Evolutionary conservation across 2,797 vertebrate species (phyloP), one percentile per base, ranked within the genome.

Genomic region (Crotalus adamanteus): DNA sequence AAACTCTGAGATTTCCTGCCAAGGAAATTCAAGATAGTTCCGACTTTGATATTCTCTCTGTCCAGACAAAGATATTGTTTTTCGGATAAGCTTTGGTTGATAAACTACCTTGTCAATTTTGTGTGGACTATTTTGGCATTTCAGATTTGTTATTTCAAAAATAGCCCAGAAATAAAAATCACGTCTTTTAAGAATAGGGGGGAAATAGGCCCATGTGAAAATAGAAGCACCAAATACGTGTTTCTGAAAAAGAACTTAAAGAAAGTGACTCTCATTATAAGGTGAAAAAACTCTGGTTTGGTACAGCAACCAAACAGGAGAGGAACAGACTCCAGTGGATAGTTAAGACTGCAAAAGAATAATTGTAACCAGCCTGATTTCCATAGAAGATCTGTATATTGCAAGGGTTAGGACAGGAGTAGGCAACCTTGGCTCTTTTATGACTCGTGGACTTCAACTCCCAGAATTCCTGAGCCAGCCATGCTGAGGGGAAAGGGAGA

Each of bases 181-280:
- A 28, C 8, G 87, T 90, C 65, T 31, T 56, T 37, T 57, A 16
- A 13, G 28, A 86, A 94, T 92, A 87, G 11, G 91, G 94, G 57
- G 9, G 6, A 51, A 88, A 53, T 20, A 73, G 51, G 20, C 59
- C 20, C 28, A 8, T 13, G 9, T 60, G 56, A 22, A 42, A 88
- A 26, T 14, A 90, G n/a, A 63, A 61, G 22, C 25, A 25, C 2
- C 14, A 4, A 47, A 42, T 37, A 60, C 12, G 22, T 59, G 2
- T 7, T 20, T 57, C n/a, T 59, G 51, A 13, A 89, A 61, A 61
- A 89, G 28, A 31, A 31, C 8, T n/a, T 51, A 26, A 47, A 8
- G 16, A 69, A 87, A 55, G 42, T 11, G 12, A 42, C 6, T 22
- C 2, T 14, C 11, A 26, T 60, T 47, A 26, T 12, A 88, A 22